Percentiles rank a stretch among this genome's conserved stretches.
Conservation (phyloP, 1,140 invertebrate genomes). For the Acromyrmex echinatior region DNA sequence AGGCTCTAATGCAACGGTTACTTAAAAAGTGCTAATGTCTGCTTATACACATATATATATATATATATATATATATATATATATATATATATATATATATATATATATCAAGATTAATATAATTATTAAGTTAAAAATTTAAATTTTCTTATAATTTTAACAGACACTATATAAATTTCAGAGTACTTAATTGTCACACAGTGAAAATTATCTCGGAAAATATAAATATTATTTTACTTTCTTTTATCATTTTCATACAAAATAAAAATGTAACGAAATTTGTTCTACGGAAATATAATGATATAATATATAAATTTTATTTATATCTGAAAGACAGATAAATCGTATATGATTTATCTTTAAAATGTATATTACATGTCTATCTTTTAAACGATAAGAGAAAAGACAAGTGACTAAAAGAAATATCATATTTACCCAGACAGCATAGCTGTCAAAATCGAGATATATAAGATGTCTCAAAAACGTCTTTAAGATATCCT, state of each 20-base stretch:
- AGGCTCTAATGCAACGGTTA: constrained; percentile 34
- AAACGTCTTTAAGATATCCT: too few species aligned
- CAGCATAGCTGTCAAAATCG: too few species aligned
- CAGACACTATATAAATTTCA: background rate
- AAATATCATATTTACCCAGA: background rate
- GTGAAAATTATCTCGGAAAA: background rate
- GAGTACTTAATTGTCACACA: background rate
- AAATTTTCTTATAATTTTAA: background rate
- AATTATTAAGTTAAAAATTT: constrained; percentile 10
- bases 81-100: background rate
- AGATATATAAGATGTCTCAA: too few species aligned
- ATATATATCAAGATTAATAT: background rate
- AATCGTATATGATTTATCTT: background rate
- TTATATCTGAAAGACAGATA: background rate
- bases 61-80: background rate
- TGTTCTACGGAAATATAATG: background rate
- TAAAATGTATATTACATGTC: background rate
- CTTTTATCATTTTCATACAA: background rate
- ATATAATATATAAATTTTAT: constrained; percentile 13
- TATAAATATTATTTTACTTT: constrained; percentile 14
- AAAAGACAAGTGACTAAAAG: background rate
- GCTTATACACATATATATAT: background rate
- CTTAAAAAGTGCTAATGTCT: constrained; percentile 55
- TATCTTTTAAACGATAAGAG: background rate
- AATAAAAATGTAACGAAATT: background rate